These are phyloP conservation scores for Archips xylosteana DNA, from an alignment of 2,888 invertebrate genomes.

Conservation along the genomic window DNA sequence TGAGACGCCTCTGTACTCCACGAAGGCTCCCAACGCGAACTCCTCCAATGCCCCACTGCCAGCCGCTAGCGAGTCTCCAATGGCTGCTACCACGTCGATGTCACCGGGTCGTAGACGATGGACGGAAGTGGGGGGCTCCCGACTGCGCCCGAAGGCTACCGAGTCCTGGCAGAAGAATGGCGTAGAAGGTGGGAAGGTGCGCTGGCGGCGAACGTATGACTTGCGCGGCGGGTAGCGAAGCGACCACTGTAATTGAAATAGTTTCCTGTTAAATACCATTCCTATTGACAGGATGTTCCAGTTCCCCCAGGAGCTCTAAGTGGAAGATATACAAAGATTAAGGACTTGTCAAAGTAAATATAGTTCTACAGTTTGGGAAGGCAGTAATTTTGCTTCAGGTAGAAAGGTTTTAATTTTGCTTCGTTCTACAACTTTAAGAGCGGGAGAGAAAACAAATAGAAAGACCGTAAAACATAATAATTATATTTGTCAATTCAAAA, in stretches of 20 bases:
- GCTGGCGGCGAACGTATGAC: constrained; percentile 81
- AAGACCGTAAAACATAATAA: too few species aligned
- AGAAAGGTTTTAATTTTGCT: too few species aligned
- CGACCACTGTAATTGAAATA: constrained; percentile 61
- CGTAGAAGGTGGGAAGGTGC: constrained; percentile 75
- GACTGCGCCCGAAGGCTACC: constrained; percentile 69
- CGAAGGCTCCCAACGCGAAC: constrained; percentile 89
- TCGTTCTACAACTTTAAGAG: too few species aligned
- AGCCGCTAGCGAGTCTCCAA: constrained; percentile 90
- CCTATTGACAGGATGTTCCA: too few species aligned
- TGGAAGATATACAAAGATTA: too few species aligned
- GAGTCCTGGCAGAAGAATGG: constrained; percentile 87
- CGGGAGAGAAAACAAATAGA: too few species aligned
- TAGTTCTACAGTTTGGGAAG: too few species aligned
- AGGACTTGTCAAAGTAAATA: too few species aligned
- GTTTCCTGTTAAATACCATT: background rate
- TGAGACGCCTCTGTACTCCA: constrained; percentile 90
- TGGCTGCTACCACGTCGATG: constrained; percentile 89
- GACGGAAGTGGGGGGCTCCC: constrained; percentile 86
- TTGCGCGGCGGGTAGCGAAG: constrained; percentile 79
- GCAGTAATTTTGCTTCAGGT: too few species aligned
- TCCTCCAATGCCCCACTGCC: constrained; percentile 91
- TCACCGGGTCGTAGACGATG: constrained; percentile 88
- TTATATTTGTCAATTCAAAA: too few species aligned
- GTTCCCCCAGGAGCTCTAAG: too few species aligned